These are phyloP conservation scores for Phalacrocorax aristotelis DNA, from an alignment of 2,113 vertebrate genomes.

Conservation along the genomic window DNA sequence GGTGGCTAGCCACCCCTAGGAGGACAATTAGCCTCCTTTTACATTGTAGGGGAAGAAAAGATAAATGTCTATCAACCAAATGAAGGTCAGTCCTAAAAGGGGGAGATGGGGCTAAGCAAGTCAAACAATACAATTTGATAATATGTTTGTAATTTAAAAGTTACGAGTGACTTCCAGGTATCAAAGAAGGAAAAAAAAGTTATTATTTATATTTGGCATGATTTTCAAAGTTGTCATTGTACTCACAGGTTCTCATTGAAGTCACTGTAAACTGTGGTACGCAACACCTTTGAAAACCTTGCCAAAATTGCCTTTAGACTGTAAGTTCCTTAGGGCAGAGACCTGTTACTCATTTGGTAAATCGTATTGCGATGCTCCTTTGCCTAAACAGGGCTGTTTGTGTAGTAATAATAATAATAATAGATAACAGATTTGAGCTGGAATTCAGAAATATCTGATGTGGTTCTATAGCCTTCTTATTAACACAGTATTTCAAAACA, in stretches of 20 bases:
- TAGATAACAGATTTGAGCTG: conserved; percentile 62
- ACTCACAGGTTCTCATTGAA: conserved; percentile 19
- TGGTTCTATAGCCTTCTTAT: conserved; percentile 52
- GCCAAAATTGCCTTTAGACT: conserved; percentile 50
- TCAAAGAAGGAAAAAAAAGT: neutral
- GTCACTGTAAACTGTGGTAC: conserved; percentile 23
- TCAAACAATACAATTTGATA: neutral
- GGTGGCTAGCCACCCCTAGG: neutral
- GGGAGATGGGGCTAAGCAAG: neutral
- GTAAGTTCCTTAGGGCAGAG: conserved; percentile 35
- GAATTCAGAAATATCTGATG: conserved; percentile 58
- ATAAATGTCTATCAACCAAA: neutral
- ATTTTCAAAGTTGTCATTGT: conserved; percentile 60
- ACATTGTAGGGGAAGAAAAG: neutral
- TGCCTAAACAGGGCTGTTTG: conserved; percentile 28
- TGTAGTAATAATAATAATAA: conserved; percentile 12
- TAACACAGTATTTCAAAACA: conserved; percentile 39
- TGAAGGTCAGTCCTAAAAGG: neutral
- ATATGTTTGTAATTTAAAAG: conserved; percentile 39
- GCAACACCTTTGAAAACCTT: conserved; percentile 59
- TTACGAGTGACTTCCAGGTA: conserved; percentile 38
- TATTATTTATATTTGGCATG: conserved; percentile 41
- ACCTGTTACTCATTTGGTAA: conserved; percentile 62
- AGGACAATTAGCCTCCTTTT: neutral
- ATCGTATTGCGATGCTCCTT: conserved; percentile 10